Evolutionary conservation across 2,888 invertebrate species (phyloP).

Genomic region (Pantelozetes paolii): DNA sequence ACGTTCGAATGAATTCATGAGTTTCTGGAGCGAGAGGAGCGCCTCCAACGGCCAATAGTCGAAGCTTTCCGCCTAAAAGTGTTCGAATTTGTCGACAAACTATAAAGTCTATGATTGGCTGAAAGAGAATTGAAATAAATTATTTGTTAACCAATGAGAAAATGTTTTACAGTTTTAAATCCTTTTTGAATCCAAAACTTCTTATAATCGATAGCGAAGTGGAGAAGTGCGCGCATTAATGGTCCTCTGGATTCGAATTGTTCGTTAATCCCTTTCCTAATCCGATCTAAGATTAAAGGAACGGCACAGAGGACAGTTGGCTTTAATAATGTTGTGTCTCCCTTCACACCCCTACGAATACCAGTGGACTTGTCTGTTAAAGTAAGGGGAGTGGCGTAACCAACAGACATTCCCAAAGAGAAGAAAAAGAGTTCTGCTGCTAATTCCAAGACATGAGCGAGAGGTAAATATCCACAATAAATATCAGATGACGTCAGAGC

Average conservation of each 20-base stretch:
- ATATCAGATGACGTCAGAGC: slow-evolving; percentile 64
- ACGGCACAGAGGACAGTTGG: slow-evolving; percentile 96
- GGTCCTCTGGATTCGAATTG: slow-evolving; percentile 73
- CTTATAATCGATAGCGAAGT: slow-evolving; percentile 93
- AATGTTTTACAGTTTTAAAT: slow-evolving; percentile 52
- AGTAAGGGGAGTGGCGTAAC: slow-evolving; percentile 92
- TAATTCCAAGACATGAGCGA: slow-evolving; percentile 95
- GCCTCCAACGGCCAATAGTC: slow-evolving; percentile 85
- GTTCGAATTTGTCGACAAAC: slow-evolving; percentile 64
- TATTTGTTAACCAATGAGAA: neutral
- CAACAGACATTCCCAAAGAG: slow-evolving; percentile 81
- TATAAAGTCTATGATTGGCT: slow-evolving; percentile 56
- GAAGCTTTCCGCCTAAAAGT: slow-evolving; percentile 81
- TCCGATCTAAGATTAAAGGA: slow-evolving; percentile 63
- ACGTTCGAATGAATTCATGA: slow-evolving; percentile 84
- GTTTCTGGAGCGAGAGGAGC: slow-evolving; percentile 94
- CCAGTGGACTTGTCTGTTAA: slow-evolving; percentile 70
- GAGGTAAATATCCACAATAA: slow-evolving; percentile 89
- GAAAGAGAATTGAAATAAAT: neutral
- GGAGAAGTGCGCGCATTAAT: slow-evolving; percentile 77
- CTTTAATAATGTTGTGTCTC: slow-evolving; percentile 82
- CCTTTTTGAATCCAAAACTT: slow-evolving; percentile 69
- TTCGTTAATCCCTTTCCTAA: slow-evolving; percentile 85
- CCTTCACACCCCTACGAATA: slow-evolving; percentile 88
- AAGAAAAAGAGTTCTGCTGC: slow-evolving; percentile 76